phyloP scores from a whole-genome alignment of 2,113 vertebrate species.

The Hydropotes inermis region DNA sequence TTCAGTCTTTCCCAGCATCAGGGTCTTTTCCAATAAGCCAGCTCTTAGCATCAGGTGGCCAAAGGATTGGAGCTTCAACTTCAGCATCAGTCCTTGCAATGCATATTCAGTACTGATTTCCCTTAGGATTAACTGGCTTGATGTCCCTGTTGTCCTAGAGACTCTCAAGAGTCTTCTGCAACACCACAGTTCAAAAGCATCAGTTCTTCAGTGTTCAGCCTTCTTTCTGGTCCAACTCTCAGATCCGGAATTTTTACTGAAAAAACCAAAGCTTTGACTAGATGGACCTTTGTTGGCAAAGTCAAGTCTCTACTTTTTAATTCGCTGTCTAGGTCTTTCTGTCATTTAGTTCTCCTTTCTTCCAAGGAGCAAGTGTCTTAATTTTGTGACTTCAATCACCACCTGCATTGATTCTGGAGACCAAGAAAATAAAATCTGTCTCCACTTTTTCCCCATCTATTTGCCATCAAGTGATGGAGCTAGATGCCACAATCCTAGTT shows the following conservation, averaged over 20 bases:
- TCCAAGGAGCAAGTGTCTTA: neutral
- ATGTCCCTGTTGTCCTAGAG: neutral
- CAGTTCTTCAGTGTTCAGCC: neutral
- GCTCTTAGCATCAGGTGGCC: neutral
- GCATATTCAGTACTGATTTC: neutral
- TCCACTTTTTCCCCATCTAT: neutral
- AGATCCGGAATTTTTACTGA: neutral
- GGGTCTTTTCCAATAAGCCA: neutral
- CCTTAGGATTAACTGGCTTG: neutral
- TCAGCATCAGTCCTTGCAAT: neutral
- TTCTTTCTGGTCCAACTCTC: neutral
- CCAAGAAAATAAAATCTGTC: neutral
- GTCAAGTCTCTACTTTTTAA: neutral
- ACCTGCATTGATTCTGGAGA: neutral
- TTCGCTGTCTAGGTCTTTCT: neutral
- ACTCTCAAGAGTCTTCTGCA: neutral
- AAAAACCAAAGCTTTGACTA: neutral
- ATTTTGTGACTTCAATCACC: neutral
- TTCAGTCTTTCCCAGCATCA: neutral
- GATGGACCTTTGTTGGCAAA: neutral
- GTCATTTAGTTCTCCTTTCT: neutral
- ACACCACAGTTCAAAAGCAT: neutral
- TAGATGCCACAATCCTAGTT: neutral
- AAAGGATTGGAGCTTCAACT: neutral
- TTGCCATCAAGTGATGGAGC: neutral